A percentile compares a stretch with the other conserved stretches of the same genome.
phyloP scores from a whole-genome alignment of 1,140 invertebrate genomes.

The Hydropsyche tenuis region DNA sequence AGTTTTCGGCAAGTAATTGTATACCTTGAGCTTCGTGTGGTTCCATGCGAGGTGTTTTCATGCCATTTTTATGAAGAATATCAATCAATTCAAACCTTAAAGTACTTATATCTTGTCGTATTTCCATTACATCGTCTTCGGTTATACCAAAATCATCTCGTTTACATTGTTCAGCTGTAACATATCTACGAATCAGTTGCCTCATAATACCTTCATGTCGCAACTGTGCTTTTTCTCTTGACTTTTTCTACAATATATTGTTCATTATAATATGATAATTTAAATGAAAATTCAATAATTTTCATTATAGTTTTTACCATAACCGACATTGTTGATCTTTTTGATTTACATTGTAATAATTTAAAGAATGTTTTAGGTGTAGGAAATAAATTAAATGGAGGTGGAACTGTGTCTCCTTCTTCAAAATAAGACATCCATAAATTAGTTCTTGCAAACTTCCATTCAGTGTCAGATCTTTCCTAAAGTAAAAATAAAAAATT shows the following conservation, averaged over 20 bases:
- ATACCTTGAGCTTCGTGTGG: constrained; percentile 68
- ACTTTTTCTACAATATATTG: constrained; percentile 67
- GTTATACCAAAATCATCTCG: constrained; percentile 86
- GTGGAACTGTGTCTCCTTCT: constrained; percentile 82
- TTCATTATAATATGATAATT: not conserved
- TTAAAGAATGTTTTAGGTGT: constrained; percentile 72
- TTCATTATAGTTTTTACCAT: constrained; percentile 59
- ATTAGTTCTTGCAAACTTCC: constrained; percentile 90
- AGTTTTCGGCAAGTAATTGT: constrained; percentile 1
- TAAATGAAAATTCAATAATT: constrained; percentile 35
- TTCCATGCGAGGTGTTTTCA: constrained; percentile 76
- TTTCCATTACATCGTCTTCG: constrained; percentile 96
- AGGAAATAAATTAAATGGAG: constrained; percentile 88
- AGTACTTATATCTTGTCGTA: constrained; percentile 91
- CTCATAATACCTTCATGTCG: constrained; percentile 80
- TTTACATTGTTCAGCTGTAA: constrained; percentile 82
- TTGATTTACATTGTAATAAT: constrained; percentile 60
- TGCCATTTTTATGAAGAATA: constrained; percentile 82
- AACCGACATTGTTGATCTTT: constrained; percentile 65
- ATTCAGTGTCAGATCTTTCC: constrained; percentile 88
- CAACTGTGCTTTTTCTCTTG: constrained; percentile 70
- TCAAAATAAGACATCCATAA: constrained; percentile 95
- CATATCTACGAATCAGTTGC: constrained; percentile 79
- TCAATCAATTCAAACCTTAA: constrained; percentile 87
- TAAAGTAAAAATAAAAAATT: constrained; percentile 53